Conservation (phyloP, 2,888 invertebrate genomes). For the Pristionchus maxplancki region DNA sequence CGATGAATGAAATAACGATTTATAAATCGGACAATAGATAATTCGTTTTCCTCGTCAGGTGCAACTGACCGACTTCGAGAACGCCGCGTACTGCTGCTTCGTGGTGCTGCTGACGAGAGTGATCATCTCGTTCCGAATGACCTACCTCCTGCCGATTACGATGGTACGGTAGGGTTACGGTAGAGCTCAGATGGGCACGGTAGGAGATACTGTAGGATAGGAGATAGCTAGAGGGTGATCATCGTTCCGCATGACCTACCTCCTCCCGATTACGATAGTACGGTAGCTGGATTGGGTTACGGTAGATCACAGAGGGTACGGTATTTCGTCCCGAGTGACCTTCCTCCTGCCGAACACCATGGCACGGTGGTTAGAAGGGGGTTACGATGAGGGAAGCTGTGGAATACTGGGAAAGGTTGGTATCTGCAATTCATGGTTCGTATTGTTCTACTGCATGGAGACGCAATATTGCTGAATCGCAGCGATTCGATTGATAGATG, state of each 20-base stretch:
- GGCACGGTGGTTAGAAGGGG: slow-evolving; percentile 81
- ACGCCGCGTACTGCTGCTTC: slow-evolving; percentile 98
- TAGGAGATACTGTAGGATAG: slow-evolving; percentile 89
- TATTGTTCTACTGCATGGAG: no score
- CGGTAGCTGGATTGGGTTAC: slow-evolving; percentile 1
- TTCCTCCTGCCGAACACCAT: slow-evolving; percentile 91
- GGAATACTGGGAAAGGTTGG: no score
- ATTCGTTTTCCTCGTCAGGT: slow-evolving; percentile 79
- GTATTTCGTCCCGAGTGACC: slow-evolving; percentile 94
- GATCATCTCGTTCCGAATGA: slow-evolving; percentile 94
- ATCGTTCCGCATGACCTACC: slow-evolving; percentile 95
- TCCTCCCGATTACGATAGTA: slow-evolving; percentile 88
- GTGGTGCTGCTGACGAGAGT: slow-evolving; percentile 95
- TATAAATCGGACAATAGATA: background rate
- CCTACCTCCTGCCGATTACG: slow-evolving; percentile 93
- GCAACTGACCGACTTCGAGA: slow-evolving; percentile 99
- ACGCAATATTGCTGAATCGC: no score
- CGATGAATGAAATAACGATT: no score
- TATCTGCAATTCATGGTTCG: no score
- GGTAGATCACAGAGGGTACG: slow-evolving; percentile 84
- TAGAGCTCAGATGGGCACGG: background rate
- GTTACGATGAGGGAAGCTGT: no score
- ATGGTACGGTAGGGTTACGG: slow-evolving; percentile 63
- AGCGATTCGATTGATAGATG: no score
- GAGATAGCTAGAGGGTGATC: slow-evolving; percentile 90